These are phyloP conservation scores for Nebria brevicollis DNA, from an alignment of 2,888 invertebrate species.

Conservation along the genomic window DNA sequence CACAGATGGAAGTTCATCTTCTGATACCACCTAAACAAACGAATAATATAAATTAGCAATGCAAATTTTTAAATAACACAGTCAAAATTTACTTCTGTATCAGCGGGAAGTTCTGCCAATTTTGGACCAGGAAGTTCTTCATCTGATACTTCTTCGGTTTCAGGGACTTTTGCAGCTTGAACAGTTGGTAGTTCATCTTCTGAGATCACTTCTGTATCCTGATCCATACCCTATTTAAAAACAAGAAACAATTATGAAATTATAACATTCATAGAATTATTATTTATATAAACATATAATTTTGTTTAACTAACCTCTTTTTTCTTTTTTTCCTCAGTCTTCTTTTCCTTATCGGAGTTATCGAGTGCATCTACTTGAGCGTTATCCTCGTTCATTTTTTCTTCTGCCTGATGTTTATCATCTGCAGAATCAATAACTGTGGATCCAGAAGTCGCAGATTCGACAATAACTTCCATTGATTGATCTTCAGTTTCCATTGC, in stretches of 20 bases:
- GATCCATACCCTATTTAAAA: constrained; percentile 66
- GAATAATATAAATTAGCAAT: constrained; percentile 4
- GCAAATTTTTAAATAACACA: constrained; percentile 8
- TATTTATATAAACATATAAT: background rate
- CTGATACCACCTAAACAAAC: constrained; percentile 73
- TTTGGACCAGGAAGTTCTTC: constrained; percentile 80
- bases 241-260: background rate
- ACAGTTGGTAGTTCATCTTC: constrained; percentile 83
- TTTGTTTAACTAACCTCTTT: constrained; percentile 34
- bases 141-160: constrained; percentile 85
- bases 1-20: constrained; percentile 79
- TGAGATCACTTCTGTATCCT: constrained; percentile 86
- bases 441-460: constrained; percentile 11
- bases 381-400: constrained; percentile 35
- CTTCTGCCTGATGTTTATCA: background rate
- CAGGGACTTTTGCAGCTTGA: constrained; percentile 79
- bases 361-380: constrained; percentile 44
- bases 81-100: constrained; percentile 68
- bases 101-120: constrained; percentile 76
- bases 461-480: constrained; percentile 23
- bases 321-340: constrained; percentile 32
- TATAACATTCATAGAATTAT: no score
- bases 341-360: constrained; percentile 33
- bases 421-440: constrained; percentile 48
- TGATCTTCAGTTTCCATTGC: constrained; percentile 23